These are phyloP conservation scores for Idaea dimidiata DNA, from an alignment of 2,888 invertebrate species.

Conservation along the genomic window DNA sequence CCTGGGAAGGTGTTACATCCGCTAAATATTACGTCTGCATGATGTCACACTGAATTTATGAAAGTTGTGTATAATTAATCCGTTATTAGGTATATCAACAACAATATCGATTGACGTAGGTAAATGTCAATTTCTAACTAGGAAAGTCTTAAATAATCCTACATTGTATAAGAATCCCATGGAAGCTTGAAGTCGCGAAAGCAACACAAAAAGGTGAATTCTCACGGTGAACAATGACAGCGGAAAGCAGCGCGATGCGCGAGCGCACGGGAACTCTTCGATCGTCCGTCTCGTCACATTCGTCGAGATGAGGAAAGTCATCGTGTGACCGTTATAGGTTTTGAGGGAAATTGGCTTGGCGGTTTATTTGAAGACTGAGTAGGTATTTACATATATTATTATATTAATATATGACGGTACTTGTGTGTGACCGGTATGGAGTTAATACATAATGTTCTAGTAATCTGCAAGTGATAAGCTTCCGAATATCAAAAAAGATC, in stretches of 20 bases:
- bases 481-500: too few species aligned
- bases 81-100: background rate
- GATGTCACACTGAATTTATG: too few species aligned
- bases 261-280: slow-evolving; percentile 41
- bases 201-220: slow-evolving; percentile 50
- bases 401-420: too few species aligned
- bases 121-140: background rate
- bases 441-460: too few species aligned
- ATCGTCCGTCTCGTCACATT: background rate
- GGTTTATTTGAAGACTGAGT: background rate
- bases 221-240: slow-evolving; percentile 63
- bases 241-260: slow-evolving; percentile 72
- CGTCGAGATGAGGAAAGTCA: background rate
- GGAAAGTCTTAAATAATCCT: background rate
- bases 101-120: background rate
- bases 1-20: too few species aligned
- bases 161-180: slow-evolving; percentile 15
- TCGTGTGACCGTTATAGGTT: background rate
- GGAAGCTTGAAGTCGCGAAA: slow-evolving; percentile 21
- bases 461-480: too few species aligned
- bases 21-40: too few species aligned
- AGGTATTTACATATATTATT: too few species aligned
- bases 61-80: too few species aligned
- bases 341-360: background rate
- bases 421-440: too few species aligned